Evolutionary conservation across 2,888 invertebrate species (phyloP).

Genomic region (Schrankia costaestrigalis): DNA sequence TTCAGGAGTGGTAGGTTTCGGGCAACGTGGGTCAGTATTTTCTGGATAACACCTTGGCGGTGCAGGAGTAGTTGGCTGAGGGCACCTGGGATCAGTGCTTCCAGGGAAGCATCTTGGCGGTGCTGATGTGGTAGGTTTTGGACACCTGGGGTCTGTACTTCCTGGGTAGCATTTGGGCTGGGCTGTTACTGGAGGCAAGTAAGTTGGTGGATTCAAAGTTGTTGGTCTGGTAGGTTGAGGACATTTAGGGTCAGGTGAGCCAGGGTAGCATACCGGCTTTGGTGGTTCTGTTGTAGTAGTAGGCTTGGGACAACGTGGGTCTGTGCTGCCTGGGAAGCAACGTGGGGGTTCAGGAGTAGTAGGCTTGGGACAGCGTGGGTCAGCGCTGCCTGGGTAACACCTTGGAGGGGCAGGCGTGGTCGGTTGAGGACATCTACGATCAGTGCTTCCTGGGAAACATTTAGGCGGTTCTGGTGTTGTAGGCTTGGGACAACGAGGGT

Average conservation of each 20-base stretch:
- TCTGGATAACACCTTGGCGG: conserved; percentile 44
- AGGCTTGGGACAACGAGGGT: conserved; percentile 39
- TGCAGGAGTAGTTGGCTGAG: conserved; percentile 13
- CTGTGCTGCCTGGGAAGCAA: conserved; percentile 38
- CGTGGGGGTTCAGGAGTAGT: conserved; percentile 14
- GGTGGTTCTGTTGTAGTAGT: conserved; percentile 31
- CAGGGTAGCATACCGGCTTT: conserved; percentile 35
- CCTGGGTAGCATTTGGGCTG: conserved; percentile 31
- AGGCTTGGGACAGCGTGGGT: conserved; percentile 52
- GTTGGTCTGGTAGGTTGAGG: conserved; percentile 46
- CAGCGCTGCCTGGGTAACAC: conserved; percentile 55
- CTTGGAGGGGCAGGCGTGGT: conserved; percentile 33
- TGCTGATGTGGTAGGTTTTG: conserved; percentile 39
- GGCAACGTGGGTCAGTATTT: conserved; percentile 43
- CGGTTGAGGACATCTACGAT: conserved; percentile 30
- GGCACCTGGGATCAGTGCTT: conserved; percentile 41
- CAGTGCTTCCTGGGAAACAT: conserved; percentile 8
- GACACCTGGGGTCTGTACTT: conserved; percentile 28
- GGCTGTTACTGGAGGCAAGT: conserved; percentile 32
- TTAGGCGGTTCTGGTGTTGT: conserved; percentile 1
- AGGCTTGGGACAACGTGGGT: conserved; percentile 43
- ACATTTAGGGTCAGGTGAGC: conserved; percentile 53
- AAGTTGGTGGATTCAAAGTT: conserved; percentile 40
- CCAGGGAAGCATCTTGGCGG: conserved; percentile 37
- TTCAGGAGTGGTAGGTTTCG: not conserved